phyloP scores from a whole-genome alignment of 2,113 vertebrate species.

The Hyperopisus bebe region DNA sequence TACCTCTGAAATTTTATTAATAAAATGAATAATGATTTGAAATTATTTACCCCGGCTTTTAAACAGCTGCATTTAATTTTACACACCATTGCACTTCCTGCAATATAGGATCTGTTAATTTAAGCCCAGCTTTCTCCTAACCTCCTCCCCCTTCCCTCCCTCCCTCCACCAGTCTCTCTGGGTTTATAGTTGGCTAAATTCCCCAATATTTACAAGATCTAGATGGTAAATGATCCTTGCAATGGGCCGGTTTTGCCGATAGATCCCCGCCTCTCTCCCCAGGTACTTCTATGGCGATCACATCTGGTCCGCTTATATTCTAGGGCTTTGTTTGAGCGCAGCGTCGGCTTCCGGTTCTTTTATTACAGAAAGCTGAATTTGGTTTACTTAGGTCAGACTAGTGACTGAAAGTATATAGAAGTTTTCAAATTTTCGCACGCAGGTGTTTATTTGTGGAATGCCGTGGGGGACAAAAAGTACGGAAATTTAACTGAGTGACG shows the following conservation, averaged over 20 bases:
- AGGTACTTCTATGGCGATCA: slow-evolving; percentile 52
- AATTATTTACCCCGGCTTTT: slow-evolving; percentile 44
- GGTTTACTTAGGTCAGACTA: slow-evolving; percentile 20
- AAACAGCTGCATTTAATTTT: slow-evolving; percentile 74
- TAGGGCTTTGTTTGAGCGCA: slow-evolving; percentile 51
- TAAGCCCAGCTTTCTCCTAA: slow-evolving; percentile 38
- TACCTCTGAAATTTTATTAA: not conserved
- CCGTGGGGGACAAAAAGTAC: slow-evolving; percentile 4
- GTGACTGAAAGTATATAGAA: slow-evolving; percentile 33
- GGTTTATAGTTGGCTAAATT: slow-evolving; percentile 52
- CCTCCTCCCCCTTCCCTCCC: slow-evolving; percentile 28
- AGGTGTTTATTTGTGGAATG: slow-evolving; percentile 23
- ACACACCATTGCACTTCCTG: slow-evolving; percentile 74
- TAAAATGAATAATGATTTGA: slow-evolving; percentile 3
- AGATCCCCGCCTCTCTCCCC: slow-evolving; percentile 39
- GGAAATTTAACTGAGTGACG: not conserved
- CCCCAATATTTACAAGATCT: slow-evolving; percentile 69
- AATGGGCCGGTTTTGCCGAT: slow-evolving; percentile 32
- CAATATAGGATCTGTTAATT: slow-evolving; percentile 64
- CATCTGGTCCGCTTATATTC: slow-evolving; percentile 47
- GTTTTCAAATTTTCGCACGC: slow-evolving; percentile 22
- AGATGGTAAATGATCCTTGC: slow-evolving; percentile 66
- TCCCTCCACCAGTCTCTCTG: slow-evolving; percentile 30
- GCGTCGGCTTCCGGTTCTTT: slow-evolving; percentile 50
- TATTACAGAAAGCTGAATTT: slow-evolving; percentile 33